Evolutionary conservation across 2,113 vertebrate genomes (phyloP), one percentile per base, ranked within the genome.

Genomic region (Muscicapa adusta): DNA sequence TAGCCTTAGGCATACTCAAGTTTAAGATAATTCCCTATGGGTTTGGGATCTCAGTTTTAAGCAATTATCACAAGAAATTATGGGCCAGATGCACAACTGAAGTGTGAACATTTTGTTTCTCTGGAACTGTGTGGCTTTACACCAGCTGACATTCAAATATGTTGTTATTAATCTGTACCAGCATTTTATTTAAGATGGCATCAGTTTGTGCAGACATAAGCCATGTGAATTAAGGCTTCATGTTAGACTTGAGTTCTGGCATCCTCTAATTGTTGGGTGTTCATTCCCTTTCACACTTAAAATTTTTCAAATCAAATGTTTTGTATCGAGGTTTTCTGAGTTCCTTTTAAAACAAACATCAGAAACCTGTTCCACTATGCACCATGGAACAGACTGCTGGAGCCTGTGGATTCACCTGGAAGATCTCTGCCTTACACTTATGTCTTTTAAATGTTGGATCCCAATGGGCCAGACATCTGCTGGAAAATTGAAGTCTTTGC

Each of bases 151-250:
- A 50, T 67, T 86, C 68, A 77, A 94, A 91, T 88, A 51, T 80
- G 82, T 83, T 94, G 43, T 84, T 89, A 93, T 92, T 93, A 95
- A 85, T 93, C 75, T 38, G 20, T 76, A 94, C 43, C 63, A 86
- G 60, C 14, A 34, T 57, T 53, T 79, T 91, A 83, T 89, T 95
- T 89, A 84, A 70, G 26, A 54, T 53, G 61, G 40, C 29, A 71
- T 93, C 48, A 47, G 54, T 38, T 17, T 61, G 43, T 56, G 74
- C 54, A 70, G 88, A 42, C 85, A 85, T 47, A 61, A 85, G 70
- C 53, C 8, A 0, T 68, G 70, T 57, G 54, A 91, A 68, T 88
- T 76, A 57, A 80, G 18, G 42, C 61, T 88, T 83, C 50, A 26
- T 5, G 2, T 85, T 67, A 79, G 47, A 61, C 50, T 89, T 0